phyloP scores from a whole-genome alignment of 2,113 vertebrate species.

The Tricholaema leucomelas region DNA sequence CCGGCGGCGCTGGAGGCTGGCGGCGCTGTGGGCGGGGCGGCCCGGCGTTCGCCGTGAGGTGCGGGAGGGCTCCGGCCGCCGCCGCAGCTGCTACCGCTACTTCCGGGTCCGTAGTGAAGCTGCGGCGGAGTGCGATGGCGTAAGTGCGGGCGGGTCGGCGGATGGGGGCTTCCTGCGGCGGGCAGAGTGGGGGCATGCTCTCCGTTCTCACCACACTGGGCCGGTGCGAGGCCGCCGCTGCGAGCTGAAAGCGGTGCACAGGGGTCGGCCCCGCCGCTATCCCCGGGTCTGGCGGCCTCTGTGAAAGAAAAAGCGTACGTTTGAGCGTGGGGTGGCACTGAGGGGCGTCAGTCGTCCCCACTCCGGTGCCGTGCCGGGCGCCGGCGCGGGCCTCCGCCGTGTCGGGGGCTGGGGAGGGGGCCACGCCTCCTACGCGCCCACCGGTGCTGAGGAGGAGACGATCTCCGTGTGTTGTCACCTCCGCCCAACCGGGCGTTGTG shows the following conservation, averaged over 20 bases:
- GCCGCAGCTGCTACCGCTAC: background rate
- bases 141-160: conserved; percentile 12
- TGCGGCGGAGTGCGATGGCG: conserved; percentile 44
- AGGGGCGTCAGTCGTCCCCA: background rate
- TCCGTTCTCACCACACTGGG: background rate
- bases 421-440: too few relatives aligned
- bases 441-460: background rate
- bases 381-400: background rate
- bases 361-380: background rate
- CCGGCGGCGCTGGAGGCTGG: background rate
- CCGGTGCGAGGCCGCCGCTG: background rate
- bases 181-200: background rate
- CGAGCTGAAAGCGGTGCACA: background rate
- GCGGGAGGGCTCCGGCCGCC: background rate
- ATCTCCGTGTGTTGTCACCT: fast-evolving
- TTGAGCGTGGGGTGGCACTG: background rate
- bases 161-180: background rate
- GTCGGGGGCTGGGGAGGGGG: background rate
- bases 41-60: background rate
- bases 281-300: background rate
- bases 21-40: background rate
- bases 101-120: conserved; percentile 17
- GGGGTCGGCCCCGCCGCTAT: background rate
- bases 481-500: fast-evolving
- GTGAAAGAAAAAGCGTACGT: background rate